Conservation (phyloP, 2,888 invertebrate species). For the Aporophyla nigra region DNA sequence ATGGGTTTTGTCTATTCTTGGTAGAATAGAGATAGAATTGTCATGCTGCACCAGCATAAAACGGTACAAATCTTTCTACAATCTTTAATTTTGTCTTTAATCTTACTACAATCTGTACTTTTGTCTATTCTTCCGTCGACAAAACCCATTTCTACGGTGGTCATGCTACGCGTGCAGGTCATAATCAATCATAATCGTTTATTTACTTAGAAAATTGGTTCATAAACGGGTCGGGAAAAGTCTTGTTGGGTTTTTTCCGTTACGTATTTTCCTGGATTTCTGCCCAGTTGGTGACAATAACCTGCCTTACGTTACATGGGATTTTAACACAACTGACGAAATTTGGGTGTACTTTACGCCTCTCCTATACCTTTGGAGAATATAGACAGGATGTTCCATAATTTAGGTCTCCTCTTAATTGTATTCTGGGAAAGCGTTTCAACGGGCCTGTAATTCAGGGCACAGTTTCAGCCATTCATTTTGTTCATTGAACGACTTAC, state of each 20-base stretch:
- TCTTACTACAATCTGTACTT: too few relatives aligned
- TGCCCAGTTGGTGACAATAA: background rate
- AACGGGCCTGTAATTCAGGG: conserved; percentile 22
- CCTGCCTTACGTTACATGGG: background rate
- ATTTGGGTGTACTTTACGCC: background rate
- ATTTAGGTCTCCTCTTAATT: conserved; percentile 20
- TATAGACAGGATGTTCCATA: background rate
- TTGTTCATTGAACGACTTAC: conserved; percentile 1
- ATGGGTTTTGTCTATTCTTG: too few relatives aligned
- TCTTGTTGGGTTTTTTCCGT: background rate
- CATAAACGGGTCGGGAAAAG: background rate
- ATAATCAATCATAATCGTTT: too few relatives aligned
- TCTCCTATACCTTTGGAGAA: background rate
- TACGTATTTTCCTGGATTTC: background rate
- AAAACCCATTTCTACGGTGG: too few relatives aligned
- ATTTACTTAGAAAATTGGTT: too few relatives aligned
- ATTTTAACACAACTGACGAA: background rate
- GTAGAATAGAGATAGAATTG: too few relatives aligned
- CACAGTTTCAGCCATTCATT: conserved; percentile 25
- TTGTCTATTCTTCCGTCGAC: too few relatives aligned
- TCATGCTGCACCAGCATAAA: too few relatives aligned
- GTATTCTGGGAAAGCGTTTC: conserved; percentile 3
- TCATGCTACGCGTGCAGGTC: too few relatives aligned
- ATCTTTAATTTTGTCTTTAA: too few relatives aligned
- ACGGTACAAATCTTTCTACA: too few relatives aligned